phyloP scores from a whole-genome alignment of 2,888 invertebrate species.

The Bellardia bayeri region DNA sequence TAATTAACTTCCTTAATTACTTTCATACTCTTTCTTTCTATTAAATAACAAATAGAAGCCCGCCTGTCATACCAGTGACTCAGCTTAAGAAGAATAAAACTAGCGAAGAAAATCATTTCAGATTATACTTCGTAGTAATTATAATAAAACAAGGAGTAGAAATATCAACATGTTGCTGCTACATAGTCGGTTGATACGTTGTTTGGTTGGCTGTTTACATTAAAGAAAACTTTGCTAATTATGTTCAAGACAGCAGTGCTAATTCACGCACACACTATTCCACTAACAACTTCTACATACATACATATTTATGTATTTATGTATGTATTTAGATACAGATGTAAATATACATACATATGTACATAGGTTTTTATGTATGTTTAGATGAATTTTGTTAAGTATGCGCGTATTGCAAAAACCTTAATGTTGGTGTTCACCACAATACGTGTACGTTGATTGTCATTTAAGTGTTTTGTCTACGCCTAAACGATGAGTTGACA shows the following conservation, averaged over 20 bases:
- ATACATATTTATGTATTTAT: neutral
- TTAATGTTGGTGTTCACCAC: conserved; percentile 38
- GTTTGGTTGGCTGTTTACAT: conserved; percentile 15
- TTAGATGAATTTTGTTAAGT: no score
- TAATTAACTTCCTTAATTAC: conserved; percentile 66
- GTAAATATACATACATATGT: no score
- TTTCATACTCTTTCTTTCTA: neutral
- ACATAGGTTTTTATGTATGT: neutral
- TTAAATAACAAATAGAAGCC: conserved; percentile 6
- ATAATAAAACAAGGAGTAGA: conserved; percentile 32
- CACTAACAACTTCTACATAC: neutral
- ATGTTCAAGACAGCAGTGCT: conserved; percentile 24
- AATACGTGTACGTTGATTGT: conserved; percentile 49
- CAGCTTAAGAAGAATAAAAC: neutral
- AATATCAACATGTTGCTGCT: conserved; percentile 34
- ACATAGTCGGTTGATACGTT: neutral
- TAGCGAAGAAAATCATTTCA: conserved; percentile 35
- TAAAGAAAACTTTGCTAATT: conserved; percentile 63
- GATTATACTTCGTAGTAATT: conserved; percentile 21
- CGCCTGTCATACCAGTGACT: conserved; percentile 14
- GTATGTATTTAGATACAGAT: no score
- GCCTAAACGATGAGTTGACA: conserved; percentile 52
- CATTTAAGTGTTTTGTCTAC: conserved; percentile 61
- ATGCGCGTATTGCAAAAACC: neutral
- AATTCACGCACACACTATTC: neutral